Base-by-base conservation (phyloP, 2,797 vertebrate species). In the Lacerta viridis region DNA sequence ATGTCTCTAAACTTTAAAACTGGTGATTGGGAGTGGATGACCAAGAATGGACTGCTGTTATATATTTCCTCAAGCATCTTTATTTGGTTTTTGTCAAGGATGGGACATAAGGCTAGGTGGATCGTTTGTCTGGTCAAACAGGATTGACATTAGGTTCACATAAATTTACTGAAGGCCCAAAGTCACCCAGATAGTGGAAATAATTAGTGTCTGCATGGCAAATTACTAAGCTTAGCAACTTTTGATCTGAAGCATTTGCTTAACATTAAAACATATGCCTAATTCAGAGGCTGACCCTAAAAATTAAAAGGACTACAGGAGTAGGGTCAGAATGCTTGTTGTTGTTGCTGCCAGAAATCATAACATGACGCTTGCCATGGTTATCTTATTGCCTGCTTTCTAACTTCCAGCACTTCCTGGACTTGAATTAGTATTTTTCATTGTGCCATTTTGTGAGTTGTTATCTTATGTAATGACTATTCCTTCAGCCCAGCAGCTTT, bases 1-100 rank as follows among this genome's bases (percentile, higher is more conserved):
- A 41, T 76, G 84, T 86, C 59, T 86, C 71, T 69, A 84, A 88
- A 80, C 66, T 74, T 84, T 71, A 86, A 85, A 89, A 80, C 39
- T 36, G 8, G 27, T 68, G 41, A 55, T 86, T 82, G 61, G 33
- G 72, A 82, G 5, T 50, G 7, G 84, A 20, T 76, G 27, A 75
- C 72, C 81, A 75, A 81, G 59, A 85, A 75, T 81, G 33, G 25
- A 7, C 41, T 85, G 27, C 43, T 18, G 36, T 41, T 64, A 41
- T 66, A 69, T 89, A 77, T 82, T 89, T 86, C 36, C 43, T 76
- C 17, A 68, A 82, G 43, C 61, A 77, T 82, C 79, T 75, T 89
- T 85, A 75, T 80, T 27, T 59, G 25, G 36, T 11, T 59, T 84
- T 83, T 80, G 43, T 75, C 69, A 85, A 69, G 20, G 55, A 81